phyloP scores from a whole-genome alignment of 2,797 vertebrate species.

The Chaetophractus vellerosus region DNA sequence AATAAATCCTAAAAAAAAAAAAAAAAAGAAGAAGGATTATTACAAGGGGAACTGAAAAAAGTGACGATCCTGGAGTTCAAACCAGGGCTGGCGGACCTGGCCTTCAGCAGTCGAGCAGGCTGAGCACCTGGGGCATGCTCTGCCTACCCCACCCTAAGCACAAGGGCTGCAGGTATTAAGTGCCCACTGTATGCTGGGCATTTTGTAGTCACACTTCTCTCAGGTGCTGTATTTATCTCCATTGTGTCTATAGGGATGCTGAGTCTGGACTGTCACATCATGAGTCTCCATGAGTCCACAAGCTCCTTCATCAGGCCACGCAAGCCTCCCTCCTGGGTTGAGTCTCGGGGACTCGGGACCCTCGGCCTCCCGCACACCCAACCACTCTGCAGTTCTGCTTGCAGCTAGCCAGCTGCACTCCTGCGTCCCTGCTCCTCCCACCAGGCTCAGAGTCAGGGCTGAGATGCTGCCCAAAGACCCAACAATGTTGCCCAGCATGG shows the following conservation, averaged over 20 bases:
- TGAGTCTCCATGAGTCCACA: accelerated
- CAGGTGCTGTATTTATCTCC: neutral
- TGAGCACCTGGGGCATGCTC: neutral
- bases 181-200: too few relatives aligned
- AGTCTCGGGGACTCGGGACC: neutral
- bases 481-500: accelerated
- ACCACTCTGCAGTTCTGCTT: neutral
- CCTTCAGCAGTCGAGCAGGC: neutral
- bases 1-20: too few relatives aligned
- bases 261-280: too few relatives aligned
- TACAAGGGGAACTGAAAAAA: neutral
- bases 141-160: too few relatives aligned
- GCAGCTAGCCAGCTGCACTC: neutral
- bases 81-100: neutral
- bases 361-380: too few relatives aligned
- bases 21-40: neutral
- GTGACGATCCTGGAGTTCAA: too few relatives aligned
- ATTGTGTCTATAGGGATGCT: neutral
- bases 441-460: neutral
- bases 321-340: too few relatives aligned
- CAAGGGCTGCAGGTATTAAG: neutral
- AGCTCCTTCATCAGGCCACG: accelerated
- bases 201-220: neutral
- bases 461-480: neutral
- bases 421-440: neutral